Conservation (phyloP, 2,888 invertebrate species). For the Heteromurus nitidus region DNA sequence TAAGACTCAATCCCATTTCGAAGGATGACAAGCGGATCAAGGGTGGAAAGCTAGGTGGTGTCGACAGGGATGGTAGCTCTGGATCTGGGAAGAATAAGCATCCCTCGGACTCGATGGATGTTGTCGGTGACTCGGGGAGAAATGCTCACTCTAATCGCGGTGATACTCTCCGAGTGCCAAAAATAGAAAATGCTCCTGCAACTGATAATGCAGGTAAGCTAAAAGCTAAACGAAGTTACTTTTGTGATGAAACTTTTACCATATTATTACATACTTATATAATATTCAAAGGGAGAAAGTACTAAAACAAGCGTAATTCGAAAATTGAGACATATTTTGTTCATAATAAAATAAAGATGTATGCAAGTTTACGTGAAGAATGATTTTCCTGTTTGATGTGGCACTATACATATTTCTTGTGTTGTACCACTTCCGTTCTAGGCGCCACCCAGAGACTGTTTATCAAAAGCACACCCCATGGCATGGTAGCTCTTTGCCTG, state of each 20-base stretch:
- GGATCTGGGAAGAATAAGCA: slow-evolving; percentile 49
- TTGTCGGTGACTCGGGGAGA: slow-evolving; percentile 61
- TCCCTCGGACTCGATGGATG: slow-evolving; percentile 49
- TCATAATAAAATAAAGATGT: not conserved
- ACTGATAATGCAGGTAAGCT: slow-evolving; percentile 70
- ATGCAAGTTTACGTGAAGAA: not conserved
- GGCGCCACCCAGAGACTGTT: slow-evolving; percentile 70
- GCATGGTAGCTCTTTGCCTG: slow-evolving; percentile 66
- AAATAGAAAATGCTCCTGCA: slow-evolving; percentile 69
- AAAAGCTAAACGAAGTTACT: too few species aligned
- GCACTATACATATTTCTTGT: not conserved
- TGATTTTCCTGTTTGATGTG: not conserved
- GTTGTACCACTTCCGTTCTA: slow-evolving; percentile 48
- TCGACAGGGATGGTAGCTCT: slow-evolving; percentile 46
- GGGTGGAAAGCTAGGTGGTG: slow-evolving; percentile 49
- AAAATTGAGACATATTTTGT: not conserved
- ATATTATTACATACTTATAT: not conserved
- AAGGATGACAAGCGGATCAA: slow-evolving; percentile 71
- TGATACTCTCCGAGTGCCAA: slow-evolving; percentile 68
- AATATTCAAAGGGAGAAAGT: not conserved
- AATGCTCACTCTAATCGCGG: slow-evolving; percentile 61
- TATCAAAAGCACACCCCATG: slow-evolving; percentile 60
- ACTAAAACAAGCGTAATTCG: not conserved
- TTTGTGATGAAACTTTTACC: not conserved
- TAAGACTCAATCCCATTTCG: slow-evolving; percentile 70